Evolutionary conservation across 2,113 vertebrate species (phyloP).

Genomic region (Rissa tridactyla): DNA sequence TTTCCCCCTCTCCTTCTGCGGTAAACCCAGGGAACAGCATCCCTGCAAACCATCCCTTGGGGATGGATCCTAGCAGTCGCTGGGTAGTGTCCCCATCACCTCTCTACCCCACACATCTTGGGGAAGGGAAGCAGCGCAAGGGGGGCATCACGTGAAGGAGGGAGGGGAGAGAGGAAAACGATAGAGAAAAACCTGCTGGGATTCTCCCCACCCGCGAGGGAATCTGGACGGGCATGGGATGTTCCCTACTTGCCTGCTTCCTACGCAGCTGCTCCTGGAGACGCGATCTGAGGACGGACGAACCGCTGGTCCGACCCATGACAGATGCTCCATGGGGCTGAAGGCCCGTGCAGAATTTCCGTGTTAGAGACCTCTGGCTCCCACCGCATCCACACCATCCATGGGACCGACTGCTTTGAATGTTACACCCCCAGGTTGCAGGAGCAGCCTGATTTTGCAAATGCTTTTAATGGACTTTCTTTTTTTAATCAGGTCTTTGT

Average conservation of each 20-base stretch:
- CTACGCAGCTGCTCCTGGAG: slow-evolving; percentile 35
- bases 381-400: not conserved
- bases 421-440: not conserved
- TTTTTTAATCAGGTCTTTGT: slow-evolving; percentile 65
- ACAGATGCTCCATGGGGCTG: slow-evolving; percentile 48
- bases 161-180: not conserved
- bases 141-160: not conserved
- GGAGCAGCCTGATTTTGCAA: slow-evolving; percentile 52
- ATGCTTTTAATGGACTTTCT: slow-evolving; percentile 43
- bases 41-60: accelerated
- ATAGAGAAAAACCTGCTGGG: not conserved
- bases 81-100: not conserved
- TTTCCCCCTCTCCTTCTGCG: not conserved
- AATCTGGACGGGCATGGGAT: not conserved
- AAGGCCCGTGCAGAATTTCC: not conserved
- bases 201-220: not conserved
- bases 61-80: accelerated
- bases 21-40: not conserved
- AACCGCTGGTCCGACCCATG: slow-evolving; percentile 19
- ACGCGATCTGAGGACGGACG: not conserved
- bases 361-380: not conserved
- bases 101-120: not conserved
- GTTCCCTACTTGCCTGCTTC: slow-evolving; percentile 44
- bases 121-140: not conserved
- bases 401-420: not conserved